A percentile compares a stretch with the other conserved stretches of the same genome.
phyloP scores from a whole-genome alignment of 2,797 vertebrate species.

The Bradypodion pumilum region DNA sequence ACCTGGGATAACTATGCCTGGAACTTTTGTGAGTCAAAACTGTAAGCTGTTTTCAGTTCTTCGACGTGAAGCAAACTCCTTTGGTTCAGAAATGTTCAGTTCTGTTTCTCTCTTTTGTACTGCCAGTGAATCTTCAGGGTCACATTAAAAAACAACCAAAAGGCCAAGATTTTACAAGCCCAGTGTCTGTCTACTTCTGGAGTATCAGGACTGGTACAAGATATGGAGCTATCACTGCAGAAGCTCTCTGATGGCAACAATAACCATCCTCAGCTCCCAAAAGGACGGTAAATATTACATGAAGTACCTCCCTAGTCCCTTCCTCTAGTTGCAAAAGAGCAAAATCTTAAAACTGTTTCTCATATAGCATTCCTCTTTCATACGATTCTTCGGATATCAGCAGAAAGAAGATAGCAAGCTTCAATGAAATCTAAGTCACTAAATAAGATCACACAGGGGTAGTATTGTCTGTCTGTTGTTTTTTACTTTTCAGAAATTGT shows the following conservation, averaged over 20 bases:
- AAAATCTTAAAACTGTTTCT: background rate
- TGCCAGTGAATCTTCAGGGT: background rate
- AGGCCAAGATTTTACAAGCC: background rate
- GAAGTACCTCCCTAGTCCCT: too few species aligned
- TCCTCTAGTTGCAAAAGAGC: background rate
- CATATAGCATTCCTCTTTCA: background rate
- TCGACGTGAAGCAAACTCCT: background rate
- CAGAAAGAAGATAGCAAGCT: background rate
- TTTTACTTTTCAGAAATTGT: background rate
- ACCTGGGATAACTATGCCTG: background rate
- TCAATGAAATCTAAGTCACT: background rate
- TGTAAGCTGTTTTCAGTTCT: background rate
- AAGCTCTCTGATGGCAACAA: background rate
- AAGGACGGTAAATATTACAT: background rate
- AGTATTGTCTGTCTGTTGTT: background rate
- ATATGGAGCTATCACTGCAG: background rate
- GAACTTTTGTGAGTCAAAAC: background rate
- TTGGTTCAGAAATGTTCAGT: background rate
- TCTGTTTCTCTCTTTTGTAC: background rate
- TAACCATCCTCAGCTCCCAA: background rate
- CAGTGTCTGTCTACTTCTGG: background rate
- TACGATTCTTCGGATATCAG: background rate
- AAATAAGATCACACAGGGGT: background rate
- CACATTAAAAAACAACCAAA: background rate
- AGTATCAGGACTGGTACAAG: background rate